Base-by-base conservation (phyloP, 2,888 invertebrate species). In the Acanthosepion lycidas region DNA sequence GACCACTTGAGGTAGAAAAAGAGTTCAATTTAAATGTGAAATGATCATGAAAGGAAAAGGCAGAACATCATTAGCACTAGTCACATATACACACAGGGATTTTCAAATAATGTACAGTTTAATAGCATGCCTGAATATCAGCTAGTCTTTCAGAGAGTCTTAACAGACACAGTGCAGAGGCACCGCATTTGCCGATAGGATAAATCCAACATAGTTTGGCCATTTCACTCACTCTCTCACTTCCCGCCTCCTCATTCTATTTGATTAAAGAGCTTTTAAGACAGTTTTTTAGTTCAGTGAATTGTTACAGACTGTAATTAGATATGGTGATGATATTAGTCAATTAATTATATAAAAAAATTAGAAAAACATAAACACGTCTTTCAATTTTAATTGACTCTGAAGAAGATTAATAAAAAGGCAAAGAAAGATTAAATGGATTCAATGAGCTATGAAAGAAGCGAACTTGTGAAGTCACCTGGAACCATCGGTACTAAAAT, bases 21-120 rank as follows among this genome's bases (percentile, higher is more conserved):
- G 78, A 78, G 78, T n/a, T 78, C 78, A 78, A 78, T 78, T 78
- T 78, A 78, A 78, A 78, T 78, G 78, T 78, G n/a, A 78, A 78
- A n/a, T 78, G n/a, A 15, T 78, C n/a, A 78, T n/a, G 8, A n/a
- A 78, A n/a, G n/a, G 15, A n/a, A 78, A 78, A n/a, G n/a, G 78
- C 78, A 78, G 78, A n/a, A 33, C n/a, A n/a, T 78, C 78, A 78
- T 78, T 78, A 78, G 78, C n/a, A 78, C n/a, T 78, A 78, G 78
- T 78, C 78, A n/a, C 78, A 78, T 78, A n/a, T 78, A 78, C n/a
- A n/a, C 78, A 78, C 78, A 78, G 12, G n/a, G 78, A 1, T 33
- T 78, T 78, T 78, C n/a, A 12, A 33, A 78, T 6, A n/a, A 78
- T 33, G 78, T 78, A 78, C 78, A 9, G 9, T 15, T 59, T 59